Percentiles rank a stretch among this genome's conserved stretches.
phyloP scores from a whole-genome alignment of 35 echinoderm and acorn worm species.

The Strongylocentrotus purpuratus region DNA sequence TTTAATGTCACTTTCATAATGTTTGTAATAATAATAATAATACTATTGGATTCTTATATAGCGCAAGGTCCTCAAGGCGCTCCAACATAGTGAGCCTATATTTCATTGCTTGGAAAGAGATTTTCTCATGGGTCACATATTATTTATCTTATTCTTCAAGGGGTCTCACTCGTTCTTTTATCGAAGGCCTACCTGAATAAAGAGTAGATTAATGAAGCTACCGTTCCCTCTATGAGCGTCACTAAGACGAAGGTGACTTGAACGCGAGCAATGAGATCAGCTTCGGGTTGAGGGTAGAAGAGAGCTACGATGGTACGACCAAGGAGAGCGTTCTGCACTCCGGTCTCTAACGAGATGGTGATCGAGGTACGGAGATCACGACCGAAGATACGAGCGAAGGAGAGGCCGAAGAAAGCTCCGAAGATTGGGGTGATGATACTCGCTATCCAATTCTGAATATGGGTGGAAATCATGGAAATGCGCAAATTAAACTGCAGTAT shows the following conservation, averaged over 20 bases:
- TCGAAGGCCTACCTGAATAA: conserved; percentile 28
- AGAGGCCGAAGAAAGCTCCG: conserved; percentile 67
- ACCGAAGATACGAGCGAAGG: conserved; percentile 66
- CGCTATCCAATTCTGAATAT: conserved; percentile 44
- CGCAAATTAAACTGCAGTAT: conserved; percentile 26
- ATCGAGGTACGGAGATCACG: conserved; percentile 62
- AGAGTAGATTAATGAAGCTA: conserved; percentile 46
- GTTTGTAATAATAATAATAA: too few relatives aligned
- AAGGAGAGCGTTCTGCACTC: conserved; percentile 79
- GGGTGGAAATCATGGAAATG: neutral
- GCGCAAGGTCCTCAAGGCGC: too few relatives aligned
- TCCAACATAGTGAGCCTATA: too few relatives aligned
- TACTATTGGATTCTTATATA: too few relatives aligned
- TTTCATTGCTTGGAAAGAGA: too few relatives aligned
- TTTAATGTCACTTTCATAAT: too few relatives aligned
- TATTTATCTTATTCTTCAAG: too few relatives aligned
- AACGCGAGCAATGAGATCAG: conserved; percentile 71
- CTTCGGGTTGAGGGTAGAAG: conserved; percentile 79
- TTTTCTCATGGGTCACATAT: too few relatives aligned
- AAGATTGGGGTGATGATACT: conserved; percentile 52
- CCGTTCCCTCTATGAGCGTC: conserved; percentile 61
- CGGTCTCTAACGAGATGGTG: conserved; percentile 75
- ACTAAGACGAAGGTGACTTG: conserved; percentile 57
- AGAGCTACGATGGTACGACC: conserved; percentile 68
- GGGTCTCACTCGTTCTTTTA: neutral